These are phyloP conservation scores for Cariama cristata DNA, from an alignment of 2,113 vertebrate genomes.

Conservation along the genomic window DNA sequence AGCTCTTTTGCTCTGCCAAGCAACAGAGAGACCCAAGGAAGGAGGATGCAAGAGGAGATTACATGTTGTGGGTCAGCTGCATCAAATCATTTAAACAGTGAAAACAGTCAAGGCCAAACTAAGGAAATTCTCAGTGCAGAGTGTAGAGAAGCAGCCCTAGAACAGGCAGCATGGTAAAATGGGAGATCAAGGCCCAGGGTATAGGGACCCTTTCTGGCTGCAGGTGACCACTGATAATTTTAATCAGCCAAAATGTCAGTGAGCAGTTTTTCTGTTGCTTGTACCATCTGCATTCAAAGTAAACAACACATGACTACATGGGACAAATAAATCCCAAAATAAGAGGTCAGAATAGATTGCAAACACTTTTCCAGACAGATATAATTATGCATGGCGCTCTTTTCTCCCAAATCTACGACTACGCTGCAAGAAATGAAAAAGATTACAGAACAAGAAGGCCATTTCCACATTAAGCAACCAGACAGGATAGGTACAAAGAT, in stretches of 20 bases:
- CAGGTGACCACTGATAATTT: background rate
- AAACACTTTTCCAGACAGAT: background rate
- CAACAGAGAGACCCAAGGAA: background rate
- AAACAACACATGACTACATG: background rate
- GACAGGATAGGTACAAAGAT: background rate
- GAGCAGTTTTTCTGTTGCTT: background rate
- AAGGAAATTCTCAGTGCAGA: background rate
- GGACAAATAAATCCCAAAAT: background rate
- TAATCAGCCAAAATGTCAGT: background rate
- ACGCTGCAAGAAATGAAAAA: background rate
- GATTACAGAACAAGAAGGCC: background rate
- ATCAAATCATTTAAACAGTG: background rate
- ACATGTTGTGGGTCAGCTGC: background rate
- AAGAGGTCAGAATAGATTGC: background rate
- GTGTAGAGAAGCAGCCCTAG: background rate
- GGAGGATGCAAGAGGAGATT: background rate
- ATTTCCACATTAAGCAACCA: background rate
- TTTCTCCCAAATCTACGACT: background rate
- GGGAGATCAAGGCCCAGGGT: background rate
- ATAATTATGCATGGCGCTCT: accelerated
- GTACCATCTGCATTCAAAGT: background rate
- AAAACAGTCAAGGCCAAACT: background rate
- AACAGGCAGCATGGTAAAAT: background rate
- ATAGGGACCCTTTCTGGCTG: background rate
- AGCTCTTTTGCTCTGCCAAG: background rate